Evolutionary conservation across 2,797 vertebrate species (phyloP).

Genomic region (Taenioides sp.): DNA sequence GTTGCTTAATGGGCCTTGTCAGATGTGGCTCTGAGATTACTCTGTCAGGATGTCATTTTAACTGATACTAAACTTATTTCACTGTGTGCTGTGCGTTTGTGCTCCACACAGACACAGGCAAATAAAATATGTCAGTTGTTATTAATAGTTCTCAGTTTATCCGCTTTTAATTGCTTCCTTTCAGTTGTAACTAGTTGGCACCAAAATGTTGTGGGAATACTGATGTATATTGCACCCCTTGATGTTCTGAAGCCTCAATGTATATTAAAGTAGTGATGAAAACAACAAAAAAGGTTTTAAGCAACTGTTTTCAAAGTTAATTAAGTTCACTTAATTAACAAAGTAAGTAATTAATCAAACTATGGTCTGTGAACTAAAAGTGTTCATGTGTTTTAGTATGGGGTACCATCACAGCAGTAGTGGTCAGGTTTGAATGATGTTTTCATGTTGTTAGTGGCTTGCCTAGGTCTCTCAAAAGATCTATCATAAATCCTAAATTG

Average conservation of each 20-base stretch:
- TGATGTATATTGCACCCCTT: not conserved
- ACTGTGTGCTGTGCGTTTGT: not conserved
- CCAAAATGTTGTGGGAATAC: not conserved
- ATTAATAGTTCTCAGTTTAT: not conserved
- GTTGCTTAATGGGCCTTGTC: not conserved
- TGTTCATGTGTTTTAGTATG: not conserved
- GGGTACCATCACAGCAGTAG: not conserved
- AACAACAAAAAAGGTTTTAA: no score
- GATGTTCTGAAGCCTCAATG: no score
- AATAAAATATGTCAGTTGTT: no score
- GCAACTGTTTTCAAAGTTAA: no score
- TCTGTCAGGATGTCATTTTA: conserved; percentile 23
- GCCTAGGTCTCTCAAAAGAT: no score
- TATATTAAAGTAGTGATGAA: no score
- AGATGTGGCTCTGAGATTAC: conserved; percentile 34
- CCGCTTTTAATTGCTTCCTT: not conserved
- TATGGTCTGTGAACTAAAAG: no score
- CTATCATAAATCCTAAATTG: no score
- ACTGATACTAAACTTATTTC: conserved; percentile 4
- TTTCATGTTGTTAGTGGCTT: no score
- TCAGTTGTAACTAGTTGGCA: not conserved
- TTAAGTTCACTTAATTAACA: no score
- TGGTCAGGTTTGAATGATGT: not conserved
- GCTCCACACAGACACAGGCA: not conserved
- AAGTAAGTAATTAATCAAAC: not conserved